Evolutionary conservation across 2,113 vertebrate genomes (phyloP).

Genomic region (Sinocyclocheilus anshuiensis): DNA sequence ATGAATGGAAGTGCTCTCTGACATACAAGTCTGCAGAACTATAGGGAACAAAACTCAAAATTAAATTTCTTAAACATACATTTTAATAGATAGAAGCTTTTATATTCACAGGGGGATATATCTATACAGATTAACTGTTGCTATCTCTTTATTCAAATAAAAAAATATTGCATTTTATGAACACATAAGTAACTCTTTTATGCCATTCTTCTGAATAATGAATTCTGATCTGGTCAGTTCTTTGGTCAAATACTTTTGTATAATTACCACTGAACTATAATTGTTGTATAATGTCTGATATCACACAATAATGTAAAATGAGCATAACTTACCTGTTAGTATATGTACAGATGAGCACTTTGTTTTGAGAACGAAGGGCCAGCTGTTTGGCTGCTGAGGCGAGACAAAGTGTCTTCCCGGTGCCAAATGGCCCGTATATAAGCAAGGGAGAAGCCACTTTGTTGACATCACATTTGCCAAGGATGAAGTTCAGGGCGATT

Average conservation of each 20-base stretch:
- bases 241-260: not conserved
- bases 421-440: conserved; percentile 92
- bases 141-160: not conserved
- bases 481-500: conserved; percentile 80
- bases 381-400: conserved; percentile 83
- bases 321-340: conserved; percentile 84
- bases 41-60: conserved; percentile 42
- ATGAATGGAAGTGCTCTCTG: conserved; percentile 81
- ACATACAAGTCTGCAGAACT: conserved; percentile 93
- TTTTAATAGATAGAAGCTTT: not conserved
- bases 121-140: not conserved
- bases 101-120: not conserved
- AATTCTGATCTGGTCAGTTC: not conserved
- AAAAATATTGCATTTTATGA: not conserved
- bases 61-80: not conserved
- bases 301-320: not conserved
- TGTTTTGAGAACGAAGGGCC: conserved; percentile 70
- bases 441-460: conserved; percentile 79
- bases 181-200: not conserved
- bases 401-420: conserved; percentile 90
- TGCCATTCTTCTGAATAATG: not conserved
- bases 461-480: conserved; percentile 56
- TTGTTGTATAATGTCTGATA: not conserved
- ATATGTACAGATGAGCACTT: conserved; percentile 89
- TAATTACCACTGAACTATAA: not conserved